Evolutionary conservation across 2,888 invertebrate genomes (phyloP), one percentile per base, ranked within the genome.

Genomic region (Drosophila affinis): DNA sequence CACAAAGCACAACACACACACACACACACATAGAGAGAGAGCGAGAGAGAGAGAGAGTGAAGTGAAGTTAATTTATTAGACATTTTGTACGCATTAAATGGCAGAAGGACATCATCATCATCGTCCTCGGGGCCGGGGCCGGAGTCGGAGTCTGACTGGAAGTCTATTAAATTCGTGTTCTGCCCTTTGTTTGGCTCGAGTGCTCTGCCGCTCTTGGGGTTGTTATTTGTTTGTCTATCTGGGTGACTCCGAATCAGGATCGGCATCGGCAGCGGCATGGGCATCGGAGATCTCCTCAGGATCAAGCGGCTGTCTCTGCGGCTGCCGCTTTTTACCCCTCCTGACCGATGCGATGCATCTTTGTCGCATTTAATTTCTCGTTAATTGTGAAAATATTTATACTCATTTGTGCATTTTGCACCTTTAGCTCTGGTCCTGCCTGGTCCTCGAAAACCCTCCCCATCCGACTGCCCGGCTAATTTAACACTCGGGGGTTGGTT

Each of bases 331-430:
- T 75, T 68, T 72, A 54, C 62, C 72, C 47, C n/a, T n/a, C 71
- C 63, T 39, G 39, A 6, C 39, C 39, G 3, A 21, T 21, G 63
- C 67, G 74, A 70, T 71, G 79, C 72, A 79, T 84, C 82, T 85
- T 80, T 82, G 84, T 85, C 84, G 84, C 81, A 87, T 89, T 90
- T 88, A 90, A 90, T 89, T 88, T 90, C 86, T 79, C 76, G 90
- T 90, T 90, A 90, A 90, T 90, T 90, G 90, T 90, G 73, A 90
- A 90, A 90, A 90, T 90, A 90, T 90, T 90, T 90, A 90, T 89
- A 89, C 88, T 90, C 90, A 90, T 90, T 90, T 90, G 88, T 85
- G 90, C 85, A 78, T 87, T 88, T 89, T 89, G 89, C 89, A 89
- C 89, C 89, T 89, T 89, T 89, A 78, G 78, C 72, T 47, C 32